A percentile compares a stretch with the other conserved stretches of the same genome.
phyloP scores from a whole-genome alignment of 2,888 invertebrate genomes.

The Margaritifera margaritifera region DNA sequence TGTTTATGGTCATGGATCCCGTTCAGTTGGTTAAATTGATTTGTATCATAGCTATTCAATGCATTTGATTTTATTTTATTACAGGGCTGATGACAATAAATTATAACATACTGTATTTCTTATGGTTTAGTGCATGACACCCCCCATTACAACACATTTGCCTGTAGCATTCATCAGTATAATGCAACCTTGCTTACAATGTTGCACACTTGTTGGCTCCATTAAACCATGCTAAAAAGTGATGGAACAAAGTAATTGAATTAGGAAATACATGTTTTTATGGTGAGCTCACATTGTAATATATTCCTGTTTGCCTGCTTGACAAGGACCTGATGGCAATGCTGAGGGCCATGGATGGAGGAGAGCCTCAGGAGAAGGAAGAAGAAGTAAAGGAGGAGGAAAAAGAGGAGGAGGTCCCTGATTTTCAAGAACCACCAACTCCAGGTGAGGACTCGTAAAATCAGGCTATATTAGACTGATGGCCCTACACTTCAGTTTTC shows the following conservation, averaged over 20 bases:
- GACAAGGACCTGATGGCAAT: constrained; percentile 41
- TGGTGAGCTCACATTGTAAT: no score
- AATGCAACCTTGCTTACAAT: no score
- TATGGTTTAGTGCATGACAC: no score
- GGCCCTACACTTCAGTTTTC: no score
- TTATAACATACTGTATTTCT: neutral
- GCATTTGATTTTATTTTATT: neutral
- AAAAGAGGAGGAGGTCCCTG: constrained; percentile 59
- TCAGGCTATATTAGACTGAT: neutral
- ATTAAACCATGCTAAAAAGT: no score
- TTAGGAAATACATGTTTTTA: no score
- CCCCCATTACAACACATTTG: no score
- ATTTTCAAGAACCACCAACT: constrained; percentile 60
- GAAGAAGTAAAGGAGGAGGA: constrained; percentile 53
- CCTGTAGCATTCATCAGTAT: no score
- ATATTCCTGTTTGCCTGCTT: neutral
- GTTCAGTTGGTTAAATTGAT: no score
- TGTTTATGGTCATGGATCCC: no score
- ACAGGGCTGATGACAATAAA: neutral
- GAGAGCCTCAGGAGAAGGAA: constrained; percentile 53
- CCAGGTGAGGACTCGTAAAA: constrained; percentile 58
- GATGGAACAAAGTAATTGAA: no score
- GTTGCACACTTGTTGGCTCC: no score
- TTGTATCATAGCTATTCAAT: neutral
- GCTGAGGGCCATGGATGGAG: constrained; percentile 41